These are phyloP conservation scores for Samia ricini DNA, from an alignment of 1,140 invertebrate genomes.

Conservation along the genomic window DNA sequence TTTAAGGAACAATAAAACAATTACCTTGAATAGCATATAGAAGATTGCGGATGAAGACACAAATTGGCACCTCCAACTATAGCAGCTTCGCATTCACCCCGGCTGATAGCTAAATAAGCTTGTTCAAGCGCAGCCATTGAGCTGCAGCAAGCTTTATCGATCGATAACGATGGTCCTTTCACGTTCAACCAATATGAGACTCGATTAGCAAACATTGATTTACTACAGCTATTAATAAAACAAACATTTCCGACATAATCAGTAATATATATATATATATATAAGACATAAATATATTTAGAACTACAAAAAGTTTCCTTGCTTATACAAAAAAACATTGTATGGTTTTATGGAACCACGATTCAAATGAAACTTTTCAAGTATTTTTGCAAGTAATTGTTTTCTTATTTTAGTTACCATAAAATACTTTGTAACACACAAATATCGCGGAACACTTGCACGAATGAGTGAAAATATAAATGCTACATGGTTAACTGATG, in stretches of 20 bases:
- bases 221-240: slow-evolving; percentile 87
- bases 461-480: no score
- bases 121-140: slow-evolving; percentile 91
- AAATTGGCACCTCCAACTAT: slow-evolving; percentile 92
- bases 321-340: background rate
- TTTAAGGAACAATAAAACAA: no score
- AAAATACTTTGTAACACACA: no score
- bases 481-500: no score
- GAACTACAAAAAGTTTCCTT: background rate
- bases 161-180: slow-evolving; percentile 87
- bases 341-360: no score
- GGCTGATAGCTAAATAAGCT: slow-evolving; percentile 88
- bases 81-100: slow-evolving; percentile 90
- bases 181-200: slow-evolving; percentile 87
- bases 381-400: no score
- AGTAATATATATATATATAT: no score
- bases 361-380: no score
- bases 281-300: no score
- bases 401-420: no score
- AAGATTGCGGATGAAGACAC: slow-evolving; percentile 90
- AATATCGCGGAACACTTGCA: no score
- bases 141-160: slow-evolving; percentile 95
- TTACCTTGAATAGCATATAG: slow-evolving; percentile 88
- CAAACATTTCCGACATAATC: no score
- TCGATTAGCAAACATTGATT: slow-evolving; percentile 94